A percentile compares a stretch with the other conserved stretches of the same genome.
These are phyloP conservation scores for Nannoperca australis DNA, from an alignment of 2,797 vertebrate genomes.

Conservation along the genomic window DNA sequence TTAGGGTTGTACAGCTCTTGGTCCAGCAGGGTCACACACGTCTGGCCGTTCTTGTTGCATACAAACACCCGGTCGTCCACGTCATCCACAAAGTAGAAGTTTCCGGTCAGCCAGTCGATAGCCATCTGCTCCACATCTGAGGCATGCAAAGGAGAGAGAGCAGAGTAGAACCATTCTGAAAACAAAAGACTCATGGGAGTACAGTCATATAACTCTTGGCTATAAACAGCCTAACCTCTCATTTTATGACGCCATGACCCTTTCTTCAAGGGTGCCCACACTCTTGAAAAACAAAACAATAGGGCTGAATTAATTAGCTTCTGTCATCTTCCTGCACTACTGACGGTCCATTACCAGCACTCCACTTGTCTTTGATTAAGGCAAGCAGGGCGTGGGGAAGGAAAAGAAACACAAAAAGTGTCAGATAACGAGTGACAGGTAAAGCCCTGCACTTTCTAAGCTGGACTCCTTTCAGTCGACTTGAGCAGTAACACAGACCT, in stretches of 20 bases:
- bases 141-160: slow-evolving; percentile 18
- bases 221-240: slow-evolving; percentile 23
- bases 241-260: slow-evolving; percentile 27
- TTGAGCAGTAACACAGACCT: neutral
- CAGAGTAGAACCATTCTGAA: slow-evolving; percentile 22
- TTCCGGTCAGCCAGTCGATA: slow-evolving; percentile 98
- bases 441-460: slow-evolving; percentile 29
- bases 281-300: slow-evolving; percentile 27
- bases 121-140: slow-evolving; percentile 98
- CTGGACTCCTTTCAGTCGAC: neutral
- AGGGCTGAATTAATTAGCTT: slow-evolving; percentile 30
- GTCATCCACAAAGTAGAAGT: slow-evolving; percentile 99
- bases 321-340: slow-evolving; percentile 22
- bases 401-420: slow-evolving; percentile 24
- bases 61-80: slow-evolving; percentile 97
- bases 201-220: slow-evolving; percentile 19
- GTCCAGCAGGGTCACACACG: slow-evolving; percentile 95
- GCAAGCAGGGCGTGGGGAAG: neutral
- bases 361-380: slow-evolving; percentile 35
- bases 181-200: slow-evolving; percentile 9
- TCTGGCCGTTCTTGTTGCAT: slow-evolving; percentile 94
- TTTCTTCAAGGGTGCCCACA: slow-evolving; percentile 10
- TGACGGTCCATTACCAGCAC: slow-evolving; percentile 33
- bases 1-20: slow-evolving; percentile 97
- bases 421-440: slow-evolving; percentile 18